Percentiles rank a stretch among this genome's conserved stretches.
Evolutionary conservation across 2,888 invertebrate species (phyloP).

Genomic region (Clivina fossor): DNA sequence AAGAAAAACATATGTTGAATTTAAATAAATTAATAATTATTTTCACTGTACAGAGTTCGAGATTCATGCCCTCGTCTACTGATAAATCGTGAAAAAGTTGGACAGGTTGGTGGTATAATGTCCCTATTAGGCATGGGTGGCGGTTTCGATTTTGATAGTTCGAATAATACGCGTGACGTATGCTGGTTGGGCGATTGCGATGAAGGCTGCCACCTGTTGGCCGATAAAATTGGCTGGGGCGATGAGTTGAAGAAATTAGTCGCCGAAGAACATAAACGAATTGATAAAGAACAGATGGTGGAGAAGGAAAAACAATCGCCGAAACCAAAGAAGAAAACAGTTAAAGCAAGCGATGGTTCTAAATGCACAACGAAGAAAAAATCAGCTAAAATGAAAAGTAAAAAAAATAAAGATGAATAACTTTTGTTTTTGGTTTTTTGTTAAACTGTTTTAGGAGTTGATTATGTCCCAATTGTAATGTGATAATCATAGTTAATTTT

Average conservation of each 20-base stretch:
- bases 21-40: conserved; percentile 3
- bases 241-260: conserved; percentile 64
- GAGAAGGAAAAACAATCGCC: not conserved
- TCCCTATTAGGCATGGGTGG: conserved; percentile 54
- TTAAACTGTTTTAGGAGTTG: too few species aligned
- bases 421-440: too few species aligned
- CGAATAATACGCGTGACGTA: conserved; percentile 70
- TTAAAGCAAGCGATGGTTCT: too few species aligned
- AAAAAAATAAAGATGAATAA: too few species aligned
- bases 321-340: not conserved
- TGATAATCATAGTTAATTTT: too few species aligned
- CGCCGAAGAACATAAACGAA: conserved; percentile 58
- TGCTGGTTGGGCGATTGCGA: conserved; percentile 83
- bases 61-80: conserved; percentile 77
- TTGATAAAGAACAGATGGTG: conserved; percentile 54
- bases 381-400: too few species aligned
- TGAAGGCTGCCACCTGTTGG: conserved; percentile 72
- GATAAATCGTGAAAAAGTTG: conserved; percentile 82
- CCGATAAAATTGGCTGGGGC: conserved; percentile 78
- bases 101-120: conserved; percentile 51
- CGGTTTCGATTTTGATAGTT: conserved; percentile 70
- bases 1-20: too few species aligned
- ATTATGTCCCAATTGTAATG: too few species aligned
- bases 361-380: too few species aligned
- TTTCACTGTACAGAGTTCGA: conserved; percentile 58